Conservation (phyloP, 2,797 vertebrate species). For the Tadarida brasiliensis region DNA sequence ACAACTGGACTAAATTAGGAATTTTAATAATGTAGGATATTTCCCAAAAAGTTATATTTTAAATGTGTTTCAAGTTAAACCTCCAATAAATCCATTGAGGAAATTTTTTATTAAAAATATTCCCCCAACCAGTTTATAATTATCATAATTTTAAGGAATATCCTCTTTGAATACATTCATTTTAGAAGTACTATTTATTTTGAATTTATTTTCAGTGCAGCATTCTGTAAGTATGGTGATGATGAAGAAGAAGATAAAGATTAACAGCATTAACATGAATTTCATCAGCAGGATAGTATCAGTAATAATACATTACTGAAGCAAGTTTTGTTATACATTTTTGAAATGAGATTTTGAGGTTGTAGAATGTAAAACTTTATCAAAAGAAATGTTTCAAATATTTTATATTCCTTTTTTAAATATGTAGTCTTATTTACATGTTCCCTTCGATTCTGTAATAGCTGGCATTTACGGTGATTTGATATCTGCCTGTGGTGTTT, state of each 20-base stretch:
- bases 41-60: conserved; percentile 33
- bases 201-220: background rate
- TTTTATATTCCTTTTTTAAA: background rate
- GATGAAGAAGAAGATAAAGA: background rate
- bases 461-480: conserved; percentile 70
- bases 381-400: background rate
- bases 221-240: background rate
- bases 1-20: background rate
- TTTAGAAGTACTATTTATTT: conserved; percentile 40
- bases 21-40: background rate
- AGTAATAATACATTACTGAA: background rate
- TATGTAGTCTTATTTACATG: conserved; percentile 31
- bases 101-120: background rate
- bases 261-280: background rate
- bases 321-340: background rate
- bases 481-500: conserved; percentile 75
- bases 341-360: background rate
- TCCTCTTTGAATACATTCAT: background rate
- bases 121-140: background rate
- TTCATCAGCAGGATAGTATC: background rate
- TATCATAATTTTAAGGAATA: conserved; percentile 26
- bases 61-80: background rate
- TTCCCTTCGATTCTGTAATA: conserved; percentile 25
- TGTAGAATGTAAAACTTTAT: background rate
- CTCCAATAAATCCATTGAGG: background rate